Evolutionary conservation across 2,797 vertebrate species (phyloP).

Genomic region (Leuciscus waleckii): DNA sequence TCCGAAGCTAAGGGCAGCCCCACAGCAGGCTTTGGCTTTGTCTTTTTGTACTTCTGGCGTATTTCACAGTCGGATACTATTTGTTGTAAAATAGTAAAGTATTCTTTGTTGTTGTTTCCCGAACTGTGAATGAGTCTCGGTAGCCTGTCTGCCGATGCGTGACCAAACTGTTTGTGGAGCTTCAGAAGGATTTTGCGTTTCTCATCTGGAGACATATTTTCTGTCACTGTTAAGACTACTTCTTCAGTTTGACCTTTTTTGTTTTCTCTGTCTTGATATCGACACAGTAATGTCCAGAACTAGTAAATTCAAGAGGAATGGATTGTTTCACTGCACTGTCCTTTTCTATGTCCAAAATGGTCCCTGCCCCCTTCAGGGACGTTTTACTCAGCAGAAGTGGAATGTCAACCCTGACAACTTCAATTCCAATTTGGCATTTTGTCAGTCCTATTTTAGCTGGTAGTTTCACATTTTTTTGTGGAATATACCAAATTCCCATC

Average conservation of each 20-base stretch:
- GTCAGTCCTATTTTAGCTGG: conserved; percentile 15
- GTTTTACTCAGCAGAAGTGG: background rate
- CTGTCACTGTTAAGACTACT: conserved; percentile 24
- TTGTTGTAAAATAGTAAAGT: conserved; percentile 12
- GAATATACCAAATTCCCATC: background rate
- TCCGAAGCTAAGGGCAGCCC: conserved; percentile 4
- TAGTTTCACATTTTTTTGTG: conserved; percentile 7
- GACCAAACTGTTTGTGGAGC: conserved; percentile 50
- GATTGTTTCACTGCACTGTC: conserved; percentile 14
- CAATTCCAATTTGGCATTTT: conserved; percentile 18
- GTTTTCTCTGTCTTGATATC: conserved; percentile 16
- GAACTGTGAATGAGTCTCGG: conserved; percentile 2
- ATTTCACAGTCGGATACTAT: conserved; percentile 53
- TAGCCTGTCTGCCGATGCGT: background rate
- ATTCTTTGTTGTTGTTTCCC: conserved; percentile 46
- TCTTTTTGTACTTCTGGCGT: background rate
- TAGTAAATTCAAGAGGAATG: conserved; percentile 29
- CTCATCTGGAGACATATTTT: conserved; percentile 45
- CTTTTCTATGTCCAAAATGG: conserved; percentile 42
- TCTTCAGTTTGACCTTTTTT: background rate
- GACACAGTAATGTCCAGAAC: conserved; percentile 38
- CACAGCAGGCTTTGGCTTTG: conserved; percentile 34
- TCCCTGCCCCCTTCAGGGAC: background rate
- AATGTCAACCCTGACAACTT: conserved; percentile 24
- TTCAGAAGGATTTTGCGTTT: conserved; percentile 46